Conservation (phyloP, 2,888 invertebrate species). For the Sarcophaga carnaria region DNA sequence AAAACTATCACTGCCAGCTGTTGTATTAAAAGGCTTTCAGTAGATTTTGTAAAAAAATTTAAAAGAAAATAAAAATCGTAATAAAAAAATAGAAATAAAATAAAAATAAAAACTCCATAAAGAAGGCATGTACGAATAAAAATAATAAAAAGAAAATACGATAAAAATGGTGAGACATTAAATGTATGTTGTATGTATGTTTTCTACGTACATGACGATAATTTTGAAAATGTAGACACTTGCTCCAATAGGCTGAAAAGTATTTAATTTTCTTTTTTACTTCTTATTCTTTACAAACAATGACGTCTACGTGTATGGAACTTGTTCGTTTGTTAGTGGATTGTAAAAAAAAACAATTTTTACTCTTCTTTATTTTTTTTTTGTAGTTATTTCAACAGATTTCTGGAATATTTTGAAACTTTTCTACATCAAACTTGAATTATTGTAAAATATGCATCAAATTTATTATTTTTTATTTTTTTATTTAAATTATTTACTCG, state of each 20-base stretch:
- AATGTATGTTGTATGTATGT: slow-evolving; percentile 30
- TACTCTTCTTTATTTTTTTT: neutral
- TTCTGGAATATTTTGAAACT: neutral
- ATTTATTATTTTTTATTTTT: neutral
- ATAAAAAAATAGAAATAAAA: no score
- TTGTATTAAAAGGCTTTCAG: slow-evolving; percentile 25
- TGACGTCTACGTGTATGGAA: slow-evolving; percentile 49
- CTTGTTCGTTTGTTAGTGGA: slow-evolving; percentile 57
- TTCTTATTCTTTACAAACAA: slow-evolving; percentile 15
- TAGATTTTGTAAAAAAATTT: neutral
- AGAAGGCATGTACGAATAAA: neutral
- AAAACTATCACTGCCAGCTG: slow-evolving; percentile 9
- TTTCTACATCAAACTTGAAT: no score
- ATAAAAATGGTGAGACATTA: neutral
- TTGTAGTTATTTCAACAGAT: neutral
- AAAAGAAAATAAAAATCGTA: neutral
- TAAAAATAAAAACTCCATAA: slow-evolving; percentile 8
- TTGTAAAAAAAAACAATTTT: slow-evolving; percentile 23
- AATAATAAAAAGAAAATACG: neutral
- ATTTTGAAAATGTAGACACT: slow-evolving; percentile 51
- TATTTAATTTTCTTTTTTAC: slow-evolving; percentile 36
- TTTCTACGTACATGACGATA: slow-evolving; percentile 23
- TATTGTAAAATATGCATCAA: no score
- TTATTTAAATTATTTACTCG: neutral
- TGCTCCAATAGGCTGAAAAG: slow-evolving; percentile 45